Evolutionary conservation across 2,888 invertebrate species (phyloP), one percentile per base, ranked within the genome.

Genomic region (Phaonia tiefii): DNA sequence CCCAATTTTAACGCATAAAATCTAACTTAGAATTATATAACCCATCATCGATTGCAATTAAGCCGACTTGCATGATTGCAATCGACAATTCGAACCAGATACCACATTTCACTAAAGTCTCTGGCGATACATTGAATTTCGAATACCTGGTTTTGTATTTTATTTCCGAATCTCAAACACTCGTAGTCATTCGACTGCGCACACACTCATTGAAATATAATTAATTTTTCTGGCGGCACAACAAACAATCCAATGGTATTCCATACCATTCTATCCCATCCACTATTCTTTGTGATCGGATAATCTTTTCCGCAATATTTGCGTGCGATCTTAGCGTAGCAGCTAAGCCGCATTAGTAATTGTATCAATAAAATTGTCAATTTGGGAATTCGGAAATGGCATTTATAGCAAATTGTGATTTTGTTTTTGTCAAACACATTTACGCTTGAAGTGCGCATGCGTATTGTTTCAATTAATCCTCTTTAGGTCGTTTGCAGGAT

Each of bases 361-460:
- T 15, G 46, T 11, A 46, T 71, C 78, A 75, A 78, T 70, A 58
- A 60, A 72, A 78, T 63, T 42, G 39, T 17, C 11, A 39, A 60
- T 20, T n/a, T 17, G 20, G 17, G 15, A 39, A 17, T 60, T 8
- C 31, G 17, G 63, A 63, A 42, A 26, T 63, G 60, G 13, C 42
- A 69, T 76, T 75, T 76, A 58, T 70, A 65, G 72, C 37, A 10
- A 22, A 22, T 44, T 56, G 39, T 20, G 31, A 31, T 31, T 8
- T 31, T 8, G 31, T 31, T 31, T 3, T 31, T 5, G 3, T 31
- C 37, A 69, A 54, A 39, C 20, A 72, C 65, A 67, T 71, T 75
- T 65, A 81, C 74, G 77, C 74, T 75, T 81, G 77, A 81, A 81
- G 67, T 81, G 77, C 77, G 77, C 77, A 81, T 66, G 75, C 71